Base-by-base conservation (phyloP, 2,113 vertebrate genomes). In the Erpornis zantholeuca region DNA sequence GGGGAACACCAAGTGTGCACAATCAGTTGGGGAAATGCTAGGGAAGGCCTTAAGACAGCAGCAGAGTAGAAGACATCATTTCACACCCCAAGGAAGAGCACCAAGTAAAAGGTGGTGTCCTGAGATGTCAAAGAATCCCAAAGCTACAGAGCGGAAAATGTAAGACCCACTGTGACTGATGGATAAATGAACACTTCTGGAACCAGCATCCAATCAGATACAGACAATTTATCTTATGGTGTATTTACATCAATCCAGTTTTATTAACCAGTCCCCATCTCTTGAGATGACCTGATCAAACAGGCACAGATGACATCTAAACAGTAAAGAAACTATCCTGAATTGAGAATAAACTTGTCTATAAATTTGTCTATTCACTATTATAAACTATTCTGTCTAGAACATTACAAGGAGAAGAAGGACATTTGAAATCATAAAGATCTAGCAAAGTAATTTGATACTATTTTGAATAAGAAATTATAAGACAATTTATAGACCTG, bases 171-270 rank as follows among this genome's bases (percentile, higher is more conserved):
- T 9, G 7, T 22, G 45, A 52, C 7, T 52, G 64, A 60, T 45
- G 9, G 25, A n/a, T 40, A 49, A 49, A 49, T 25, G 22, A 47
- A 25, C 23, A 31, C 6, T 59, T 75, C 28, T 79, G 61, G 61
- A 81, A 78, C 6, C 19, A n/a, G 36, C 13, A 50, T 53, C 50
- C 44, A 42, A 49, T 57, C 36, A 77, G 77, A 45, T n/a, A 65
- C 0, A 0, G 19, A n/a, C 10, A 81, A 11, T 49, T 78, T 87
- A 4, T 57, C 47, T 78, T 40, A 15, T 2, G 1, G 50, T 35
- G 50, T 6, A 22, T 53, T 83, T 57, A 63, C 20, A 36, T 63
- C 60, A 45, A 16, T 57, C 38, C 66, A 75, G 35, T 56, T 94
- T 75, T 81, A 68, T 89, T 90, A 87, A 50, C 33, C 12, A 70